These are phyloP conservation scores for Nicator chloris DNA, from an alignment of 2,113 vertebrate genomes.

Conservation along the genomic window DNA sequence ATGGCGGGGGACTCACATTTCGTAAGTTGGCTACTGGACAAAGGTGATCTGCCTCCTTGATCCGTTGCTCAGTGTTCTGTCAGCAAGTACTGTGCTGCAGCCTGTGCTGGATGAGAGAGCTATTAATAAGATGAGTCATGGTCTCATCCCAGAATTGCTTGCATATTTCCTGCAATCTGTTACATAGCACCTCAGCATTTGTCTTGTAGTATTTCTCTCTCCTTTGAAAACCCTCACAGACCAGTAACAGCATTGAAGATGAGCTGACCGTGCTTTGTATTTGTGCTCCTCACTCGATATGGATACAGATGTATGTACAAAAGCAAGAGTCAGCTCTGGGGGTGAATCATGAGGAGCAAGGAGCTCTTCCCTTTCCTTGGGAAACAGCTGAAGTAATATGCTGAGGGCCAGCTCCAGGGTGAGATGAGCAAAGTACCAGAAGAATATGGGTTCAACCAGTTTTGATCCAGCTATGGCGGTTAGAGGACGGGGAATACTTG, in stretches of 20 bases:
- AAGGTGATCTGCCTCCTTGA: background rate
- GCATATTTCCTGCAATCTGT: background rate
- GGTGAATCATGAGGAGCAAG: background rate
- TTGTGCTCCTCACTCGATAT: background rate
- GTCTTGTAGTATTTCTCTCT: background rate
- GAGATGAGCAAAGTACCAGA: background rate
- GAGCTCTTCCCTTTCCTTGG: background rate
- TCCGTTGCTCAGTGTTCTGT: background rate
- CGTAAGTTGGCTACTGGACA: background rate
- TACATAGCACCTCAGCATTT: background rate
- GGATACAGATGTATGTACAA: background rate
- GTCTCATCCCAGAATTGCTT: background rate
- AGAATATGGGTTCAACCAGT: fast-evolving
- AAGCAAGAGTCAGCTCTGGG: background rate
- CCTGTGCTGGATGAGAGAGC: background rate
- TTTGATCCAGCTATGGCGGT: background rate
- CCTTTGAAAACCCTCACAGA: background rate
- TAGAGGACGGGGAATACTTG: background rate
- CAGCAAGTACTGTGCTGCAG: background rate
- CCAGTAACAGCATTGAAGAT: background rate
- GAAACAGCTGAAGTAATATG: background rate
- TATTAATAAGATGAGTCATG: background rate
- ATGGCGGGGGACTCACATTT: background rate
- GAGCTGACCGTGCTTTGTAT: background rate
- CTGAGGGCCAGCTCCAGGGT: background rate